A percentile compares a stretch with the other conserved stretches of the same genome.
Evolutionary conservation across 2,797 vertebrate genomes (phyloP).

Genomic region (Allobates femoralis): DNA sequence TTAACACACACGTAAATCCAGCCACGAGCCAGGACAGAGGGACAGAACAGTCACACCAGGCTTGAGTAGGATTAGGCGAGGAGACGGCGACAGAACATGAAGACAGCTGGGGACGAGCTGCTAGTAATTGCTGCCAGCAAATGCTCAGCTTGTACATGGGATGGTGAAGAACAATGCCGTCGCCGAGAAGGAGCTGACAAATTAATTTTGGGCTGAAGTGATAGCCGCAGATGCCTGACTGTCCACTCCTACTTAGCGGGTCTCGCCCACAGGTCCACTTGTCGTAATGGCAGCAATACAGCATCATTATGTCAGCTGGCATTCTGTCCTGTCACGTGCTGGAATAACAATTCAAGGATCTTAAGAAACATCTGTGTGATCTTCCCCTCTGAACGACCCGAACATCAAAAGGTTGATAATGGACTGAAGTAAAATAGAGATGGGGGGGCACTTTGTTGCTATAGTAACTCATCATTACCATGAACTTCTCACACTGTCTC

Average conservation of each 20-base stretch:
- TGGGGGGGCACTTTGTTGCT: conserved; percentile 29
- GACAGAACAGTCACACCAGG: not conserved
- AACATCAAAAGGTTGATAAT: conserved; percentile 62
- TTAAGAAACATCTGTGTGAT: conserved; percentile 19
- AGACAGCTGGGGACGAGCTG: conserved; percentile 13
- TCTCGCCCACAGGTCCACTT: conserved; percentile 17
- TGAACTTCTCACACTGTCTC: conserved; percentile 51
- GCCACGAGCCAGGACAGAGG: not conserved
- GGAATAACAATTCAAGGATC: not conserved
- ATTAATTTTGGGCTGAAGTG: conserved; percentile 11
- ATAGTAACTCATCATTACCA: conserved; percentile 57
- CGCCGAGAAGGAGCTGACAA: not conserved
- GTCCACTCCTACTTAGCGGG: not conserved
- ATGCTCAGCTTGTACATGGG: not conserved
- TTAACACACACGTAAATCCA: not conserved
- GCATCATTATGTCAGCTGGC: conserved; percentile 6
- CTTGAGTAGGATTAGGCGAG: not conserved
- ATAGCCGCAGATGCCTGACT: conserved; percentile 9
- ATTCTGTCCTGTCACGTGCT: conserved; percentile 5
- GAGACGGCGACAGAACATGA: not conserved
- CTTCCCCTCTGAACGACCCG: conserved; percentile 10
- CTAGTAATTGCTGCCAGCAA: conserved; percentile 38
- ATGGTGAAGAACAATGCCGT: conserved; percentile 19
- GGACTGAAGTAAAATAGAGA: conserved; percentile 36
- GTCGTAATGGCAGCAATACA: not conserved